A percentile compares a stretch with the other conserved stretches of the same genome.
Conservation (phyloP, 2,113 vertebrate genomes). For the Motacilla alba region DNA sequence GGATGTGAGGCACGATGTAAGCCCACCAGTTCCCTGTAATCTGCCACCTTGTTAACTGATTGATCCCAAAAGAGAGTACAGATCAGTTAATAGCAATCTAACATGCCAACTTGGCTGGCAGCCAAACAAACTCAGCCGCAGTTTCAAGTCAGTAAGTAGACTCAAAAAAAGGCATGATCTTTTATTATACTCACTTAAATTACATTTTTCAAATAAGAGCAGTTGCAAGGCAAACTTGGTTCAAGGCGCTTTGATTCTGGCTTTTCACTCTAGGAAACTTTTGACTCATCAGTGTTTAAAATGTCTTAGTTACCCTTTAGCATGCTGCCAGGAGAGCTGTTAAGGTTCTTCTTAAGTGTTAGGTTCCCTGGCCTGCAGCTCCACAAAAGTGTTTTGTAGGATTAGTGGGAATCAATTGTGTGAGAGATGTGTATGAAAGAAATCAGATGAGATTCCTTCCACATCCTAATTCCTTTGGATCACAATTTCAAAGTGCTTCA, state of each 20-base stretch:
- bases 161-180: not conserved
- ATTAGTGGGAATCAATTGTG: not conserved
- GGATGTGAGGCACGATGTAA: not conserved
- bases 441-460: not conserved
- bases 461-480: not conserved
- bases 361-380: not conserved
- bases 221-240: not conserved
- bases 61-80: slow-evolving; percentile 30
- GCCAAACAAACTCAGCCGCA: not conserved
- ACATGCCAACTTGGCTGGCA: not conserved
- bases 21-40: not conserved
- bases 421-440: not conserved
- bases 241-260: not conserved
- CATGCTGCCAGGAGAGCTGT: not conserved
- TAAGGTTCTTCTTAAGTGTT: not conserved
- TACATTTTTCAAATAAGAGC: slow-evolving; percentile 10
- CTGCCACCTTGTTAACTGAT: slow-evolving; percentile 16
- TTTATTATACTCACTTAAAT: slow-evolving; percentile 34
- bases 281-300: not conserved
- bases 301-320: not conserved
- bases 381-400: not conserved
- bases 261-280: not conserved
- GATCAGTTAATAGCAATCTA: not conserved
- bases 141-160: not conserved
- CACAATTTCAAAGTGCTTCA: not conserved